Evolutionary conservation across 2,797 vertebrate genomes (phyloP).

Genomic region (Myotis daubentonii): DNA sequence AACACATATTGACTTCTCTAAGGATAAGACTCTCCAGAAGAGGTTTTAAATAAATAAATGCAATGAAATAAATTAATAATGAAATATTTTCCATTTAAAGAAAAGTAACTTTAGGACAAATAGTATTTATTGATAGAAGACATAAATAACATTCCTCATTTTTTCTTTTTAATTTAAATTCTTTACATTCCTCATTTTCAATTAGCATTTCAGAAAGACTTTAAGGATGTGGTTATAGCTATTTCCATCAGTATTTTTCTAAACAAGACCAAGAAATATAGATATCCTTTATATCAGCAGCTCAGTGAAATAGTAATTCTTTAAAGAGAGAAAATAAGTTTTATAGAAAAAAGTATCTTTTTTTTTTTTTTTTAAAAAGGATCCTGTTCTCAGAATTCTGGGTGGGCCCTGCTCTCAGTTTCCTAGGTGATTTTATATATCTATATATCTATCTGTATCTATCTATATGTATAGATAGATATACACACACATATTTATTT

Average conservation of each 20-base stretch:
- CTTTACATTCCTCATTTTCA: background rate
- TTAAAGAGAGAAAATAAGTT: background rate
- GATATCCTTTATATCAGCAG: background rate
- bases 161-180: background rate
- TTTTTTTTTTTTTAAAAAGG: too few relatives aligned
- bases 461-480: too few relatives aligned
- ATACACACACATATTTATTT: too few relatives aligned
- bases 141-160: background rate
- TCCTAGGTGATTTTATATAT: too few relatives aligned
- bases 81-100: background rate
- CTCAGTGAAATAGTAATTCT: background rate
- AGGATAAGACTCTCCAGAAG: background rate
- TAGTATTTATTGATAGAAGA: background rate
- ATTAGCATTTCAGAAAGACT: background rate
- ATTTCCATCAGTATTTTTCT: background rate
- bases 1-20: slow-evolving; percentile 10
- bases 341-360: background rate
- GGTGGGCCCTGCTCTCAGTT: too few relatives aligned
- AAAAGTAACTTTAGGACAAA: slow-evolving; percentile 13
- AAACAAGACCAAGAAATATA: background rate
- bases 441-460: too few relatives aligned
- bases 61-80: background rate
- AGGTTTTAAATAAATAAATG: background rate
- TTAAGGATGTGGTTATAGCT: background rate
- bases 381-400: too few relatives aligned